phyloP scores from a whole-genome alignment of 2,113 vertebrate species.

The Alligator sinensis region DNA sequence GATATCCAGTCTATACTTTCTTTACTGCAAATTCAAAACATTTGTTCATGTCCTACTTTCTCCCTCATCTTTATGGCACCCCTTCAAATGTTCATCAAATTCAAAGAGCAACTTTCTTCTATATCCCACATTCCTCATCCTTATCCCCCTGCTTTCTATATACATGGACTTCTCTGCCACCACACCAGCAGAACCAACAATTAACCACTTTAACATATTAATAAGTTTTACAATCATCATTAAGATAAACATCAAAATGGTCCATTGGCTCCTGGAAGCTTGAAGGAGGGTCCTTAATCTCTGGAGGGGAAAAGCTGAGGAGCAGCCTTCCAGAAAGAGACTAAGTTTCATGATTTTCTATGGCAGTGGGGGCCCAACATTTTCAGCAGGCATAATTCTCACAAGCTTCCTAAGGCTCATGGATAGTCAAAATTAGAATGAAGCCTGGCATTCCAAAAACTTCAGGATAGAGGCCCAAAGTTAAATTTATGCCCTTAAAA shows the following conservation, averaged over 20 bases:
- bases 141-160: background rate
- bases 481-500: background rate
- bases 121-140: background rate
- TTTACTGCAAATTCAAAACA: too few species aligned
- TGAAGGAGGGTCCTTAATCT: background rate
- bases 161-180: background rate
- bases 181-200: background rate
- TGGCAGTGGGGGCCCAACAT: background rate
- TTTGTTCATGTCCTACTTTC: too few species aligned
- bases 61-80: too few species aligned
- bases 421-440: conserved; percentile 4
- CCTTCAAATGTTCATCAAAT: background rate
- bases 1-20: too few species aligned
- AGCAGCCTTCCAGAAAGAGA: background rate
- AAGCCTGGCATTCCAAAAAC: background rate
- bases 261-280: conserved; percentile 11
- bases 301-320: background rate
- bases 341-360: background rate
- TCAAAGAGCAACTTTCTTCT: background rate
- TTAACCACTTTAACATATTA: conserved; percentile 17
- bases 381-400: conserved; percentile 3
- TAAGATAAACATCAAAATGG: conserved; percentile 49
- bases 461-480: conserved; percentile 15
- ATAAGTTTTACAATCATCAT: background rate
- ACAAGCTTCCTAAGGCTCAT: background rate